Evolutionary conservation across 1,140 invertebrate genomes (phyloP).

Genomic region (Potamilus streckersoni): DNA sequence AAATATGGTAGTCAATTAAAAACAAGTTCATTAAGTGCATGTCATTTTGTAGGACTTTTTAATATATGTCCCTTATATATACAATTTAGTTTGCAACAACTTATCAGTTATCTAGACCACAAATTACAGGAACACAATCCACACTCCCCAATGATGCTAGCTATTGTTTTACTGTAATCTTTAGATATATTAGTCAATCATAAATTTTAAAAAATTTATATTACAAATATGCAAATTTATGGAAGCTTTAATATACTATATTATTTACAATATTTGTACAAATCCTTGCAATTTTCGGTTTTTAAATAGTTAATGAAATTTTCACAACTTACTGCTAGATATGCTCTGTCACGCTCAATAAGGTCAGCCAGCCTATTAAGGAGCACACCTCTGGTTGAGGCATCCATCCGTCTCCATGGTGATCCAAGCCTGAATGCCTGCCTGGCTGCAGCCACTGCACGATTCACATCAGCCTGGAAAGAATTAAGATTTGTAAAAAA

Average conservation of each 20-base stretch:
- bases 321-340: slow-evolving; percentile 75
- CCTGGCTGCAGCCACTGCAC: slow-evolving; percentile 86
- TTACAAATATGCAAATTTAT: neutral
- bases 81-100: too few relatives aligned
- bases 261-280: neutral
- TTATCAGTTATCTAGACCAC: too few relatives aligned
- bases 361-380: slow-evolving; percentile 83
- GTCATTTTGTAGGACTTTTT: too few relatives aligned
- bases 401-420: slow-evolving; percentile 92
- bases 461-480: slow-evolving; percentile 69
- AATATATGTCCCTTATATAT: too few relatives aligned
- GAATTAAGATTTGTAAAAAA: neutral
- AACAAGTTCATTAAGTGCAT: too few relatives aligned
- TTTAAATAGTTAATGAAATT: neutral
- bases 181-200: neutral
- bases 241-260: neutral
- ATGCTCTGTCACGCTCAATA: slow-evolving; percentile 79
- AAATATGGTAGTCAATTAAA: too few relatives aligned
- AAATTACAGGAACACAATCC: too few relatives aligned
- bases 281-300: neutral
- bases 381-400: slow-evolving; percentile 83
- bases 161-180: neutral
- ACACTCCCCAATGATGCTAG: neutral
- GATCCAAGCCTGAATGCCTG: slow-evolving; percentile 74
- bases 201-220: neutral